Evolutionary conservation across 1,140 invertebrate genomes (phyloP), one percentile per base, ranked within the genome.

Genomic region (Agrilus planipennis): DNA sequence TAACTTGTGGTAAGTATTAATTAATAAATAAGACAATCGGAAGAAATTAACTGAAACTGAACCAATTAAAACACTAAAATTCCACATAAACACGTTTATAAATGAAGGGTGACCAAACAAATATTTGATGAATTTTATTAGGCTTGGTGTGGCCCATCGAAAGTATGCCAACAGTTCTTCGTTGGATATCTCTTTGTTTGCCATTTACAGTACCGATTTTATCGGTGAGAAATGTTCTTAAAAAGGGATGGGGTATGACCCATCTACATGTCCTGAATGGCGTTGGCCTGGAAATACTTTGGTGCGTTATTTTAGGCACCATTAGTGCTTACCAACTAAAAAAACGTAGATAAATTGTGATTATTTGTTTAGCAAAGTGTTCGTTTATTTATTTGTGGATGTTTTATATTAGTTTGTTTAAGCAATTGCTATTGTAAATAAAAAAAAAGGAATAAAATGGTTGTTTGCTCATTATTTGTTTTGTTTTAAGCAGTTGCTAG

Each of bases 121-220:
- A 6, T 20, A 20, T 17, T 32, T 32, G 3, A 17, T 19, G 19
- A 35, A 23, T 34, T 4, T 16, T 39, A 4, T 21, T 60, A 86
- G 88, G 88, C 46, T 75, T 85, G n/a, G 69, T 93, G 12, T 94
- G 89, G 89, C 89, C 89, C 0, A 47, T 89, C n/a, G 84, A 93
- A 60, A 77, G 75, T 5, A 81, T 83, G 75, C 73, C 77, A 1
- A 45, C 47, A 11, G 50, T 57, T 1, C 54, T 84, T 0, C 60
- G 66, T 16, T 68, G 67, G 39, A 32, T 83, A 12, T 73, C 79
- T 0, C 57, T 69, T 6, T 53, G 58, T 0, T 56, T 82, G 1
- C 81, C 81, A 1, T 79, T 80, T 45, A 83, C 81, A 3, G 51
- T 81, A 19, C 73, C 81, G 1, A 71, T 74, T 0, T 67, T 71